Base-by-base conservation (phyloP, 2,797 vertebrate species). In the Acropternis orthonyx region DNA sequence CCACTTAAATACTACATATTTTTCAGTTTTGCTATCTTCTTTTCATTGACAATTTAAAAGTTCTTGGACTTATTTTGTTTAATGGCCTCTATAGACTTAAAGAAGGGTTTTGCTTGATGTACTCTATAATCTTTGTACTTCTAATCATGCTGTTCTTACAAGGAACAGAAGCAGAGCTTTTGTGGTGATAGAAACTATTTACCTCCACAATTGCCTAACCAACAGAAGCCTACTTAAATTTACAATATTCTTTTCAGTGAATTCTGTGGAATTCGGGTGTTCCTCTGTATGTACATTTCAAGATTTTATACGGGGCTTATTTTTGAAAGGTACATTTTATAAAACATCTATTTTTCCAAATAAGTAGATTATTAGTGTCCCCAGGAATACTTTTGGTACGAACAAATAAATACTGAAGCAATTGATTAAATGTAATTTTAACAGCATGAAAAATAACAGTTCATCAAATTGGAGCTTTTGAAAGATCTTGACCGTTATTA, bases 371-470 rank as follows among this genome's bases (percentile, higher is more conserved):
- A 91, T 41, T 69, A 34, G 39, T 81, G 26, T 80, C 8, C n/a
- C 21, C 18, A 54, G 73, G 24, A 80, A 77, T 81, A 3, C 48
- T 44, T 61, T 87, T 61, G 32, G 9, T 67, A 32, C 0, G 51
- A 94, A 65, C 39, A 91, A 75, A 88, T 16, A 88, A 68, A 86
- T 75, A 74, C 17, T 63, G 43, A 81, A 80, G 24, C 41, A 66
- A 93, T 48, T 68, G 30, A 85, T 85, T 56, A n/a, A 58, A 86
- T 24, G 10, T 39, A 69, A 69, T 93, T 95, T 88, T 78, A 93
- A 94, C 83, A 93, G 34, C 89, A 48, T 34, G 93, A 82, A 74
- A 93, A 95, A 27, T 37, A 94, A 58, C 26, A 61, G 61, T 32
- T 7, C 28, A 22, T 80, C 48, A 80, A 91, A 80, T 88, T 15